Base-by-base conservation (phyloP, 2,888 invertebrate genomes). In the Polietes domitor region DNA sequence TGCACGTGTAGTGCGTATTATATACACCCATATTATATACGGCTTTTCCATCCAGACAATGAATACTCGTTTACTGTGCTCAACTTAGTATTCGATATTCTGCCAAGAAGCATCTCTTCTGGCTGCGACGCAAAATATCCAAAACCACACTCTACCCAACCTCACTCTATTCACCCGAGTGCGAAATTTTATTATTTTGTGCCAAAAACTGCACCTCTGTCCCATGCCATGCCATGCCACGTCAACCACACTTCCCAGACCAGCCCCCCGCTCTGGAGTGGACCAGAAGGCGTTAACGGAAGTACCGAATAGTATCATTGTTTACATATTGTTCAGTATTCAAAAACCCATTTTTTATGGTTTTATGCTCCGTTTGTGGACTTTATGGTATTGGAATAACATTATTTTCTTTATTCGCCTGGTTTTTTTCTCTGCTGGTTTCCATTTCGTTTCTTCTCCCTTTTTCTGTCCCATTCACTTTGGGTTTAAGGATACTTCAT, bases 351-450 rank as follows among this genome's bases (percentile, higher is more conserved):
- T 71, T 72, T 77, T 77, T 77, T 77, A 71, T 72, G 77, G 63
- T 72, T 72, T 63, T 73, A 58, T 73, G 73, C 73, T 43, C 58
- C 43, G 71, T 72, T 77, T 65, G 32, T 68, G 63, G 55, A 63
- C 55, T 75, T 82, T 47, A 78, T 78, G 78, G 55, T 82, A 82
- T 79, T 68, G 72, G 76, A 72, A 72, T 61, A 58, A 72, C 78
- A 65, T 73, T 76, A 76, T 73, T 73, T 61, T 68, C 68, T 21
- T 43, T 68, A 26, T 58, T 32, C 61, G 32, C 26, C 15, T 28
- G 21, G 17, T 19, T 21, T 24, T 70, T 63, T 24, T 70, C 15
- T 50, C 43, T n/a, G 26, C 24, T 55, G n/a, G 12, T 19, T 80
- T 47, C 63, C 24, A 21, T 74, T 72, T 24, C 21, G n/a, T 21